These are phyloP conservation scores for Amblyjoppa fuscipennis DNA, from an alignment of 2,888 invertebrate genomes.

Conservation along the genomic window DNA sequence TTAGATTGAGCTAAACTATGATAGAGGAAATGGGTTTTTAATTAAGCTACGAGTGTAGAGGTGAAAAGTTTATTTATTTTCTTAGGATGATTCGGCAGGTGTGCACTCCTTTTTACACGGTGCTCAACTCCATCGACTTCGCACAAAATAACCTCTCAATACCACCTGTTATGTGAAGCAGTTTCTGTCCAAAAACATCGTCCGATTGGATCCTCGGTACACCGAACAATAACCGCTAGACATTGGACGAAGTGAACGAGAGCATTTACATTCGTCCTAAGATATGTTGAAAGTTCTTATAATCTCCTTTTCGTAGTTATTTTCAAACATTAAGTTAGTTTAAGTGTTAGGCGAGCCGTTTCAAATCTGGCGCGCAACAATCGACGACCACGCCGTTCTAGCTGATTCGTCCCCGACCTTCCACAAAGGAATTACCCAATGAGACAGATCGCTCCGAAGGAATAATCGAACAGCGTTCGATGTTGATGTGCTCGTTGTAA, in stretches of 20 bases:
- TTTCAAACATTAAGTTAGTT: not conserved
- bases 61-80: not conserved
- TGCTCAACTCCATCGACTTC: not conserved
- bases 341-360: not conserved
- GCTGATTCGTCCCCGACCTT: not conserved
- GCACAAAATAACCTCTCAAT: not conserved
- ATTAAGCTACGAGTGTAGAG: not conserved
- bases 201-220: not conserved
- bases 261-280: not conserved
- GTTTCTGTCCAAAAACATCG: not conserved
- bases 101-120: not conserved
- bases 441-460: not conserved
- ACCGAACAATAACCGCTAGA: not conserved
- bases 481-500: not conserved
- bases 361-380: not conserved
- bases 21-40: not conserved
- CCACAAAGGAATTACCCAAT: conserved; percentile 11
- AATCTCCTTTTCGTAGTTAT: not conserved
- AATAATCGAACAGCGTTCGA: not conserved
- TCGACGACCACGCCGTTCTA: conserved; percentile 2
- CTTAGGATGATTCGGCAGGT: conserved; percentile 6
- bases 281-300: not conserved
- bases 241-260: not conserved
- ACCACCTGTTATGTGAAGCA: not conserved
- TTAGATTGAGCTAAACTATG: not conserved